Evolutionary conservation across 2,113 vertebrate species (phyloP), one percentile per base, ranked within the genome.

Genomic region (Aleadryas rufinucha): DNA sequence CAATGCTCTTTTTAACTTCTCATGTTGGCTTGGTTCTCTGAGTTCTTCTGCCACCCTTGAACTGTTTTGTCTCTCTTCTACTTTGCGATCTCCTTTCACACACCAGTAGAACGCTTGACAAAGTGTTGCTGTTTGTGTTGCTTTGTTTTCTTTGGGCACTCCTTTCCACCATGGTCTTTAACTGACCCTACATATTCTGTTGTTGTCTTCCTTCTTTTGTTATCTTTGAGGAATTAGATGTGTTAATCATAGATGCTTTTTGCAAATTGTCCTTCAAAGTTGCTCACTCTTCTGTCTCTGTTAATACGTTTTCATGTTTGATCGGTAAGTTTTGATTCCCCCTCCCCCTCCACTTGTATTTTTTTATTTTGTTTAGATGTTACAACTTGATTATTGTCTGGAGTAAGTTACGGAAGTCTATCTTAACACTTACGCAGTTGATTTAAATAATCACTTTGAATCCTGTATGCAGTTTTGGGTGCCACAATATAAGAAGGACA

Each of bases 301-400:
- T 56, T 89, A 45, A 24, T 39, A 31, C 0, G 1, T 27, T 44
- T 89, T 82, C 21, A 16, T 12, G 2, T 63, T 61, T 16, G 9
- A 47, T 66, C 2, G 3, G 22, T 47, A 63, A 56, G 14, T 20
- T 83, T 57, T 89, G 13, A 41, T 59, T 52, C 12, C 35, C 59
- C 16, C 10, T 16, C 7, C 2, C 4, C 26, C 19, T 7, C 28
- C 3, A 0, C 5, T 16, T 27, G 3, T 39, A 19, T 27, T 39
- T 7, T 35, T 47, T 60, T 65, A 54, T 44, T 60, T 74, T 68
- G 19, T 83, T 90, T 72, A 72, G 17, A 6, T 79, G 26, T 57
- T 5, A 1, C 54, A 57, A 45, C 24, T 71, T 56, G 16, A 44
- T 70, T 65, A 60, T 65, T 89, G 10, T 76, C 18, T 35, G 9